Conservation (phyloP, 2,113 vertebrate species). For the Pristiophorus japonicus region DNA sequence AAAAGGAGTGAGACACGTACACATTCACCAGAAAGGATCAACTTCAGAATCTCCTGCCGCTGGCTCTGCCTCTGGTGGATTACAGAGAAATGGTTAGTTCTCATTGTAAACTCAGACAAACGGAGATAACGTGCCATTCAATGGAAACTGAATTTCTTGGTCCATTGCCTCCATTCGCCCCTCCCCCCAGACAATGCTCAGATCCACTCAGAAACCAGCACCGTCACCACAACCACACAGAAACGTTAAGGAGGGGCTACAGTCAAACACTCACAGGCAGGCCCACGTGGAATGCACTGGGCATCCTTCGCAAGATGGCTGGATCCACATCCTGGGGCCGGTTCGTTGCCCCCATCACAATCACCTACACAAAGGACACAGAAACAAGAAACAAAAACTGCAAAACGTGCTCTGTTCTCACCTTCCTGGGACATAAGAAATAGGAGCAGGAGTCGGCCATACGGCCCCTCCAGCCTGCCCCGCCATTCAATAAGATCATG, state of each 20-base stretch:
- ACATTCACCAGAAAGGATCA: slow-evolving; percentile 65
- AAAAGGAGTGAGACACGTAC: slow-evolving; percentile 48
- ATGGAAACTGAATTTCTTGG: not conserved
- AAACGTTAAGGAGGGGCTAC: not conserved
- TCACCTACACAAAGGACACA: slow-evolving; percentile 51
- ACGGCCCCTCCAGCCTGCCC: too few relatives aligned
- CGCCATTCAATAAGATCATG: too few relatives aligned
- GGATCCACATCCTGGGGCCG: slow-evolving; percentile 66
- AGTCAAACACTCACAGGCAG: slow-evolving; percentile 56
- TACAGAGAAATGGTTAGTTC: not conserved
- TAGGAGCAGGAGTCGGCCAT: too few relatives aligned
- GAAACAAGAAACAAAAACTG: not conserved
- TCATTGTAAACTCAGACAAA: not conserved
- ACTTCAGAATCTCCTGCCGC: slow-evolving; percentile 62
- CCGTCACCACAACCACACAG: not conserved
- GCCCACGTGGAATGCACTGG: slow-evolving; percentile 59
- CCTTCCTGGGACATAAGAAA: too few relatives aligned
- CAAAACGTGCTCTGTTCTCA: not conserved
- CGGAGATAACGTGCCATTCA: too few relatives aligned
- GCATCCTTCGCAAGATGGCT: slow-evolving; percentile 67
- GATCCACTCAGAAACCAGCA: not conserved
- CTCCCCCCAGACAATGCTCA: not conserved
- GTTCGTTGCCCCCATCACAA: slow-evolving; percentile 73
- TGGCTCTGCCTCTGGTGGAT: slow-evolving; percentile 54
- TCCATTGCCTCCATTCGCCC: not conserved